Base-by-base conservation (phyloP, 1,140 invertebrate genomes). In the Ceratitis capitata region DNA sequence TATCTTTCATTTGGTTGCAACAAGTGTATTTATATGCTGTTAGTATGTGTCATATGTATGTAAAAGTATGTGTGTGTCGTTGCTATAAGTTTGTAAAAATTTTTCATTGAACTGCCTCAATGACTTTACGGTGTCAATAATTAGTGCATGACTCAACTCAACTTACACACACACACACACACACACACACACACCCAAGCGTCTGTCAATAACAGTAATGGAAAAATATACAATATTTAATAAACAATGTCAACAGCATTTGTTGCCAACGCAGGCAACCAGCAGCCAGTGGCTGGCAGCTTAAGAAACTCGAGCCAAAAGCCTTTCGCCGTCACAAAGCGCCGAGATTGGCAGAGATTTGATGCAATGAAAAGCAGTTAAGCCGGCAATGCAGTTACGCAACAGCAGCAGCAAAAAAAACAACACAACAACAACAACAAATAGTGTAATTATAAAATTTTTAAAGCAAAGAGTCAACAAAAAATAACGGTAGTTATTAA, bases 261-360 rank as follows among this genome's bases (percentile, higher is more conserved):
- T 69, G 51, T 5, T 53, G 29, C 32, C 1, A 39, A 53, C 51
- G 10, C 14, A 53, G 47, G 7, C n/a, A n/a, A 49, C 58, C 61
- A 29, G 29, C 58, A 61, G 14, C 47, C n/a, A n/a, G n/a, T n/a
- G n/a, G n/a, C n/a, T n/a, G 51, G 7, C 51, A 56, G 29, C 61
- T 69, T 12, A 69, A 35, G 61, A 32, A 69, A 69, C 32, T 35
- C 61, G 61, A 69, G 61, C 61, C 61, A 69, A n/a, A n/a, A 69
- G 35, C 61, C 61, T 69, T 69, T 69, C 29, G 26, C 61, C 61
- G 16, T 19, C 32, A 35, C 61, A 35, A 29, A 1, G 26, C 14
- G 58, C 26, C 9, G n/a, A 12, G 26, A 32, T 53, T 56, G 58
- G 0, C 26, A 69, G n/a, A n/a, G n/a, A n/a, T n/a, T n/a, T n/a